Base-by-base conservation (phyloP, 2,797 vertebrate species). In the Podargus strigoides region DNA sequence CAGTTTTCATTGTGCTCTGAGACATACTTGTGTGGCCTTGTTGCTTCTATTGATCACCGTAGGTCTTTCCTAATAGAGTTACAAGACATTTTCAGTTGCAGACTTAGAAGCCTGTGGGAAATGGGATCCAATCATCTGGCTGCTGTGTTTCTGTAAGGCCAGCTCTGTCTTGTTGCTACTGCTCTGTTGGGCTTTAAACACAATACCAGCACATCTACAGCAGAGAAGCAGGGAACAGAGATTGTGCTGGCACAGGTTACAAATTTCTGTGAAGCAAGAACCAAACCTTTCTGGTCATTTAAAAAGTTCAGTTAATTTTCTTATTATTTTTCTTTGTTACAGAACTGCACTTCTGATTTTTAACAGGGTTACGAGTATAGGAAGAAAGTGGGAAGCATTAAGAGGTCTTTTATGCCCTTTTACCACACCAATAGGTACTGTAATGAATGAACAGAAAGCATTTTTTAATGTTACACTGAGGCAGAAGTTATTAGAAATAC, bases 21-120 rank as follows among this genome's bases (percentile, higher is more conserved):
- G 95, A 97, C 59, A 3, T 56, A 76, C 94, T 95, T 88, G 79
- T 83, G 93, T 93, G 96, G 96, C 96, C 96, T 95, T 93, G 94
- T 92, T 97, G 94, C 95, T 93, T 95, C 96, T 97, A 97, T 97
- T 97, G 97, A 97, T 97, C 94, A 97, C 74, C 2, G 3, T 37
- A 94, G 95, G 96, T 97, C 97, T 97, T 97, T 97, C 95, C 96
- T 97, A 97, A 97, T 97, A 97, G 96, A 97, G 97, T 97, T 97
- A 97, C 96, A 96, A 97, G 97, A 95, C 96, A 96, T 97, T 97
- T 97, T 67, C 94, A 86, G 95, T 30, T 87, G 94, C 89, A 94
- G 91, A 62, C 91, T 90, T 86, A 6, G 81, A 88, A 94, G 95
- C 96, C 96, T 90, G 62, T 93, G 96, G 96, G 96, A 90, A 93